These are phyloP conservation scores for Promerops cafer DNA, from an alignment of 2,113 vertebrate genomes.

Conservation along the genomic window DNA sequence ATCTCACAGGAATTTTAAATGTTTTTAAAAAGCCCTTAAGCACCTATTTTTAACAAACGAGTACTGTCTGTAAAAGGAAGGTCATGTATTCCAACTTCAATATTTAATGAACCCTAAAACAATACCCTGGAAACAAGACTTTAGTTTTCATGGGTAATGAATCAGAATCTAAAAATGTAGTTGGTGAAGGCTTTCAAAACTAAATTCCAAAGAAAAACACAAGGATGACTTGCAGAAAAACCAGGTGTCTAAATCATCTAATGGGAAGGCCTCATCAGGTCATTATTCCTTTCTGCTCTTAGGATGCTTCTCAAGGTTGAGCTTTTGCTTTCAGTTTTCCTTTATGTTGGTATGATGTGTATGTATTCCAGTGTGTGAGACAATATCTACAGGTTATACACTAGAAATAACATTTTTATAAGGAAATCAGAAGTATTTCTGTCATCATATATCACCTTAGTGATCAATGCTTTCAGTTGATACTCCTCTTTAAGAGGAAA, in stretches of 20 bases:
- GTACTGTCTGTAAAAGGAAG: not conserved
- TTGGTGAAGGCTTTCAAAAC: not conserved
- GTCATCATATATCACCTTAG: not conserved
- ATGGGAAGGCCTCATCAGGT: not conserved
- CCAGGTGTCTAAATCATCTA: not conserved
- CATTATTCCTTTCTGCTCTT: not conserved
- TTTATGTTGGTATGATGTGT: not conserved
- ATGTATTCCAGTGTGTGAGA: not conserved
- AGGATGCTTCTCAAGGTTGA: not conserved
- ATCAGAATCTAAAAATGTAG: not conserved
- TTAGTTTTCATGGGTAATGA: not conserved
- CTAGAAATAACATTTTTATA: not conserved
- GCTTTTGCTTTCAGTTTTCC: not conserved
- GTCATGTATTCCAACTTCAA: not conserved
- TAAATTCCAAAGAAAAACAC: not conserved
- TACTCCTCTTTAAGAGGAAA: not conserved
- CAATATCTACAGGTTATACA: not conserved
- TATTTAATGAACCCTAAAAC: not conserved
- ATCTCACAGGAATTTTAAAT: not conserved
- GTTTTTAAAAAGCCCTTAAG: not conserved
- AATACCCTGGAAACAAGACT: not conserved
- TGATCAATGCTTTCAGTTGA: not conserved
- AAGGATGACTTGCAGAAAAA: not conserved
- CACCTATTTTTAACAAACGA: not conserved
- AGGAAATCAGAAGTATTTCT: not conserved